Base-by-base conservation (phyloP, 2,113 vertebrate species). In the Variabilichromis moorii region DNA sequence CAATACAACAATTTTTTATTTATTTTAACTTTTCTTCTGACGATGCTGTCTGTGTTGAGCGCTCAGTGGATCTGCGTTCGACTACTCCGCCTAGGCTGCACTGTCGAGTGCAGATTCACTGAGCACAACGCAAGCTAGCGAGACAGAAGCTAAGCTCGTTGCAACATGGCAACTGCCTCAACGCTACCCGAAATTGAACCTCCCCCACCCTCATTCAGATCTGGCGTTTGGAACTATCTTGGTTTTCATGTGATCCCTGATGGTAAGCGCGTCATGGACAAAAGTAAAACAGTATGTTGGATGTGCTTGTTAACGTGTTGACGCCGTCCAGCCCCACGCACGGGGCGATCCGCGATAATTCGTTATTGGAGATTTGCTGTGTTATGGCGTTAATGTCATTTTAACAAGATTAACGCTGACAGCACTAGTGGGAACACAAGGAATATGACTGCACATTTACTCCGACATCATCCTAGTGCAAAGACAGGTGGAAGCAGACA, bases 271-370 rank as follows among this genome's bases (percentile, higher is more conserved):
- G 4, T 55, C 21, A 55, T 55, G 11, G 53, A 55, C 21, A 3
- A 55, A 55, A 55, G 21, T 24, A 55, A 54, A 55, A 24, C 6
- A 55, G 53, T 55, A 4, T 55, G 53, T 54, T 1, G 1, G 53
- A 54, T 54, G 53, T 24, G 53, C 45, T 53, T 3, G 9, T n/a
- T n/a, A n/a, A 53, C 3, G 3, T n/a, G 50, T n/a, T 53, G 51
- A 53, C 0, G 19, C 3, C 3, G 3, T 10, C 9, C 19, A n/a
- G 19, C 50, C 50, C 50, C 50, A n/a, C 0, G 9, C 5, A 53
- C 1, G 5, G 50, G 19, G 19, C 9, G 0, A 53, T 53, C 19
- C 5, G 1, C 5, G 0, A 17, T n/a, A 51, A 2, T 17, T 51
- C 3, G 17, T 51, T 51, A 51, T 19, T 1, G 8, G 17, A 5